Conservation (phyloP, 2,797 vertebrate species). For the Otolemur crassicaudatus region DNA sequence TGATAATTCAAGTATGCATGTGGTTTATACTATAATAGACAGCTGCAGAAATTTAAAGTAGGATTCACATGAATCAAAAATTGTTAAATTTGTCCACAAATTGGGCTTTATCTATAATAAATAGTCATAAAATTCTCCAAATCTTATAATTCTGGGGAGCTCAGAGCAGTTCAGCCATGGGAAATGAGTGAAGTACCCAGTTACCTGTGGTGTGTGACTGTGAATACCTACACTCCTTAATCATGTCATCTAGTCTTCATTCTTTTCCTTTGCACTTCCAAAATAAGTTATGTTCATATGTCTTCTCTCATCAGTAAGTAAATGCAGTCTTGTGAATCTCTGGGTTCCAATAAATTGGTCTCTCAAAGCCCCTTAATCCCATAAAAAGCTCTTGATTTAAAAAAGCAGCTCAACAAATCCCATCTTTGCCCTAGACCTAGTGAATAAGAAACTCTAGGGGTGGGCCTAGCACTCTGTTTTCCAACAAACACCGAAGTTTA, state of each 20-base stretch:
- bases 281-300: neutral
- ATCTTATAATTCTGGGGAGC: neutral
- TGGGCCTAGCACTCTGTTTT: neutral
- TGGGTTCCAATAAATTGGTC: conserved; percentile 41
- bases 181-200: neutral
- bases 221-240: neutral
- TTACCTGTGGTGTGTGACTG: neutral
- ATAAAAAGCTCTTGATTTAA: conserved; percentile 42
- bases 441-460: neutral
- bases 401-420: conserved; percentile 60
- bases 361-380: conserved; percentile 32
- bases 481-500: neutral
- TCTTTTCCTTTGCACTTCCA: conserved; percentile 22
- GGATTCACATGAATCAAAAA: neutral
- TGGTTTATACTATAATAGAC: neutral
- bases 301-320: conserved; percentile 31
- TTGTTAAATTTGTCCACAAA: conserved; percentile 10
- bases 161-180: neutral
- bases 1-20: neutral
- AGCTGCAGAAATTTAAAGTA: conserved; percentile 32
- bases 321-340: conserved; percentile 47
- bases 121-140: neutral
- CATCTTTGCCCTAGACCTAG: conserved; percentile 10
- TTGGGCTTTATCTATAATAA: conserved; percentile 8
- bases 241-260: neutral